Evolutionary conservation across 2,797 vertebrate species (phyloP).

Genomic region (Nannoperca australis): DNA sequence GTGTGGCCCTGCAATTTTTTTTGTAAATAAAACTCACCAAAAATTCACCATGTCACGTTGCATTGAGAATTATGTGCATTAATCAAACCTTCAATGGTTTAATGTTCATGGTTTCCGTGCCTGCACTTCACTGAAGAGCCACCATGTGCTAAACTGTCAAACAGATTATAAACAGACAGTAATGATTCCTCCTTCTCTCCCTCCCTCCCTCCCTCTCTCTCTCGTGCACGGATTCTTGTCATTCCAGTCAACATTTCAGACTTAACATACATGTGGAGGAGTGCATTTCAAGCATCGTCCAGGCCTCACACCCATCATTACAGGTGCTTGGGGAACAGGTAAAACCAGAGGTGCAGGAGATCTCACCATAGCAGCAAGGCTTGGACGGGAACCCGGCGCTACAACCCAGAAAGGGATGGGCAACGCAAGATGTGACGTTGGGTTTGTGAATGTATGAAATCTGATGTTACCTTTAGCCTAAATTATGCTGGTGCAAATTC

Average conservation of each 20-base stretch:
- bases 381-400: slow-evolving; percentile 36
- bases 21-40: background rate
- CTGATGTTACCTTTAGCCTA: slow-evolving; percentile 68
- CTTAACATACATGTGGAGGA: slow-evolving; percentile 17
- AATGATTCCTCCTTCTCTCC: background rate
- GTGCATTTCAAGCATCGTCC: slow-evolving; percentile 31
- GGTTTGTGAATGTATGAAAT: slow-evolving; percentile 11
- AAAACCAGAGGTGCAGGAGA: slow-evolving; percentile 75
- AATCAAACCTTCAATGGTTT: background rate
- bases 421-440: slow-evolving; percentile 28
- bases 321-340: slow-evolving; percentile 76
- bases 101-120: background rate
- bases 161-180: slow-evolving; percentile 34
- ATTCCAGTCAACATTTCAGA: slow-evolving; percentile 55
- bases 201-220: slow-evolving; percentile 1
- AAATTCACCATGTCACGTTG: background rate
- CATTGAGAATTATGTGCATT: background rate
- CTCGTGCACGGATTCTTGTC: slow-evolving; percentile 64
- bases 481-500: slow-evolving; percentile 17
- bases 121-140: background rate
- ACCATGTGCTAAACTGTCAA: slow-evolving; percentile 32
- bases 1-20: background rate
- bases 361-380: slow-evolving; percentile 46
- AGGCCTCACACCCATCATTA: slow-evolving; percentile 64
- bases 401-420: slow-evolving; percentile 58